Conservation (phyloP, 2,113 vertebrate species). For the Pontoporia blainvillei region DNA sequence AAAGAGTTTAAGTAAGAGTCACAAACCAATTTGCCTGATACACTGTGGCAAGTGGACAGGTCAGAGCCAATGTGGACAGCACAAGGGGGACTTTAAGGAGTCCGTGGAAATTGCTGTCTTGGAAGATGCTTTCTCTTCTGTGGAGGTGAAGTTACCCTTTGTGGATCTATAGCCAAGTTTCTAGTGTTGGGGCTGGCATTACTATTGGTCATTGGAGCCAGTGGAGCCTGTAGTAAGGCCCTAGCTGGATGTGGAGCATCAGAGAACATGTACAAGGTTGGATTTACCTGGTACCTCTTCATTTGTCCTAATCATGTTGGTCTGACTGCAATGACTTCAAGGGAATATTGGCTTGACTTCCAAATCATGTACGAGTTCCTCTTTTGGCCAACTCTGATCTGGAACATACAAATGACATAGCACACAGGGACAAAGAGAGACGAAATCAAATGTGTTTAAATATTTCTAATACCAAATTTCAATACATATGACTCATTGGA, state of each 20-base stretch:
- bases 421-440: neutral
- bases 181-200: neutral
- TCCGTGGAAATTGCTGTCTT: neutral
- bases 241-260: neutral
- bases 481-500: neutral
- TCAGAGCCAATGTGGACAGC: neutral
- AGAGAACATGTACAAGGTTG: neutral
- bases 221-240: neutral
- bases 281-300: neutral
- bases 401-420: neutral
- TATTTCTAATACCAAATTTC: neutral
- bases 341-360: neutral
- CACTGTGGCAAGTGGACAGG: accelerated
- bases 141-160: neutral
- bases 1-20: neutral
- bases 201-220: neutral
- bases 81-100: neutral
- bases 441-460: neutral
- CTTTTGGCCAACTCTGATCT: neutral
- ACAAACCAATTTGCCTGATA: neutral
- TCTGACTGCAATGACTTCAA: neutral
- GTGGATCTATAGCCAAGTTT: neutral
- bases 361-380: neutral
- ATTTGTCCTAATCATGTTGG: neutral
- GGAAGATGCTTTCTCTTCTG: neutral